Conservation (phyloP, 2,797 vertebrate genomes). For the Pangasius mekongensis region DNA sequence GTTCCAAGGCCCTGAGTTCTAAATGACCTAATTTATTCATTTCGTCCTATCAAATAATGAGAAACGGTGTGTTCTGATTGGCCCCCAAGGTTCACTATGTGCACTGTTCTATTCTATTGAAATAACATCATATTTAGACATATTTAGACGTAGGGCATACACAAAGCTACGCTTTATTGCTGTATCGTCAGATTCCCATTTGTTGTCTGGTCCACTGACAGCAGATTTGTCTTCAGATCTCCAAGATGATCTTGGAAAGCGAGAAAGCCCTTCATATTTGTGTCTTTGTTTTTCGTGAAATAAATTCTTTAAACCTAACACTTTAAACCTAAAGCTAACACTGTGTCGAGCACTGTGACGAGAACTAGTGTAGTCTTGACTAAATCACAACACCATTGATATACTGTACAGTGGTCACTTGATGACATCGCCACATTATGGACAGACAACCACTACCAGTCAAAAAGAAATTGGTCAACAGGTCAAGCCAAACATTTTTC, state of each 20-base stretch:
- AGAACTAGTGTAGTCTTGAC: conserved; percentile 37
- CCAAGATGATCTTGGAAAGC: conserved; percentile 73
- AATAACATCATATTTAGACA: conserved; percentile 58
- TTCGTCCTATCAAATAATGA: conserved; percentile 56
- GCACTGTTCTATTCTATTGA: conserved; percentile 20
- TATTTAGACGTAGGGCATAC: conserved; percentile 69
- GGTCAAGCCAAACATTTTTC: conserved; percentile 60
- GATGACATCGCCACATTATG: conserved; percentile 64
- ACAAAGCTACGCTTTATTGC: conserved; percentile 81
- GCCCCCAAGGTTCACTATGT: conserved; percentile 32
- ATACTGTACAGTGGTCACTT: conserved; percentile 55
- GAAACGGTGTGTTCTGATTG: conserved; percentile 39
- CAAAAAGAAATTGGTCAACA: conserved; percentile 64
- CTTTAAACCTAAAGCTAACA: conserved; percentile 30
- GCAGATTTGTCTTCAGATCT: conserved; percentile 64
- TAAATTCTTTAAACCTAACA: conserved; percentile 28
- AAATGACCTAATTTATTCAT: conserved; percentile 65
- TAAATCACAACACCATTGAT: conserved; percentile 52
- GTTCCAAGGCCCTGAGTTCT: conserved; percentile 72
- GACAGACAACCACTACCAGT: conserved; percentile 70
- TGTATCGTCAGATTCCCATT: conserved; percentile 75
- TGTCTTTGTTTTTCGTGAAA: conserved; percentile 45
- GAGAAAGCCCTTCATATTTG: conserved; percentile 75
- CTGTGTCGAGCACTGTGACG: conserved; percentile 25
- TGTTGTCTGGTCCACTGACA: conserved; percentile 67